These are phyloP conservation scores for Tricholauxania praeusta DNA, from an alignment of 2,888 invertebrate species.

Conservation along the genomic window DNA sequence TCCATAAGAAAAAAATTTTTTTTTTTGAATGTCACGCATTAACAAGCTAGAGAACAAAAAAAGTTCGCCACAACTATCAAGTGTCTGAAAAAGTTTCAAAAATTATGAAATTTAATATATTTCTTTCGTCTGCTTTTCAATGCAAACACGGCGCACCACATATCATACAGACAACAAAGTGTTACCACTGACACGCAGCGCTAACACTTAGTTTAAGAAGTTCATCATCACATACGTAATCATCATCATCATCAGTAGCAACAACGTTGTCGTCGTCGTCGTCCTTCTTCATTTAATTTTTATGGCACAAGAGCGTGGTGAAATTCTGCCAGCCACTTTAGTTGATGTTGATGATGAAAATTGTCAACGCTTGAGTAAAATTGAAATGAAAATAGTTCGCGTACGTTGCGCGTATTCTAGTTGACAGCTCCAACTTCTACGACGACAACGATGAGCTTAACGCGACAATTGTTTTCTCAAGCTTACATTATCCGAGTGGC, in stretches of 20 bases:
- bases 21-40: too few relatives aligned
- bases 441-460: not conserved
- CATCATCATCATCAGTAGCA: slow-evolving; percentile 22
- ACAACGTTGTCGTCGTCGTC: not conserved
- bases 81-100: too few relatives aligned
- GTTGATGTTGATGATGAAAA: slow-evolving; percentile 42
- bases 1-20: too few relatives aligned
- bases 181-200: not conserved
- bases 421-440: not conserved
- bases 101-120: too few relatives aligned
- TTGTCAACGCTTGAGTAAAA: slow-evolving; percentile 39
- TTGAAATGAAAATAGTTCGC: slow-evolving; percentile 34
- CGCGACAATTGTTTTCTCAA: slow-evolving; percentile 28
- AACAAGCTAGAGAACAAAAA: too few relatives aligned
- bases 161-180: not conserved
- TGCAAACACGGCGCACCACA: too few relatives aligned
- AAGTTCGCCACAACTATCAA: too few relatives aligned
- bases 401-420: too few relatives aligned
- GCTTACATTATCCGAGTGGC: slow-evolving; percentile 23
- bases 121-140: too few relatives aligned
- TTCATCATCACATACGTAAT: slow-evolving; percentile 29
- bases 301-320: too few relatives aligned
- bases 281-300: slow-evolving; percentile 23
- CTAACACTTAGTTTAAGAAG: slow-evolving; percentile 7
- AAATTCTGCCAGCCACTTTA: slow-evolving; percentile 30